These are phyloP conservation scores for Malacoctenus gilli DNA, from an alignment of 2,797 vertebrate species.

Conservation along the genomic window DNA sequence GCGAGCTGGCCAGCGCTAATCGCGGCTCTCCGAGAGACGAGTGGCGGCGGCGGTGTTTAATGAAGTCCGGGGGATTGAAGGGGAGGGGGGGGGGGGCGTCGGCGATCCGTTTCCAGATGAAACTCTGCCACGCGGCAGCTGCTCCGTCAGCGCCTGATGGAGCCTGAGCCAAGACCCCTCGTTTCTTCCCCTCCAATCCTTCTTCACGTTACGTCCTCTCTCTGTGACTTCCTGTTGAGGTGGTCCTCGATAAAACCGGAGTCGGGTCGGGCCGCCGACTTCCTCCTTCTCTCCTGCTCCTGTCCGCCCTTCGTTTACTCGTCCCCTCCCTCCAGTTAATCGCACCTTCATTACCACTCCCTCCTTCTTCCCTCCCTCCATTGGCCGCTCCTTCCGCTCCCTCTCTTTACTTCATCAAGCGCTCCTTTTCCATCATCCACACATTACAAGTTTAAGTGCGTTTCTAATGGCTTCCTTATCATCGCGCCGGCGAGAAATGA, in stretches of 20 bases:
- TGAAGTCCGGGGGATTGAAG: slow-evolving; percentile 36
- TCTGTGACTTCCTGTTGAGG: not conserved
- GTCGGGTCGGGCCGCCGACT: no score
- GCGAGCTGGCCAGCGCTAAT: slow-evolving; percentile 33
- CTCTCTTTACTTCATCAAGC: slow-evolving; percentile 2
- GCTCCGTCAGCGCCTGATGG: slow-evolving; percentile 14
- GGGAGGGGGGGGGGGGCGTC: slow-evolving; percentile 11
- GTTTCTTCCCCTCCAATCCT: slow-evolving; percentile 3
- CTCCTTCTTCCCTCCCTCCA: not conserved
- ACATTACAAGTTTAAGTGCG: slow-evolving; percentile 5
- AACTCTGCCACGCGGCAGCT: not conserved
- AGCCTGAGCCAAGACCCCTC: no score
- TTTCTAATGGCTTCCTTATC: slow-evolving; percentile 38
- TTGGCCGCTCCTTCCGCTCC: not conserved
- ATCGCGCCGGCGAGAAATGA: slow-evolving; percentile 24
- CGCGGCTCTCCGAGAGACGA: slow-evolving; percentile 37
- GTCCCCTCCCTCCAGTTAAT: not conserved
- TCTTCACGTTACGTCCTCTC: not conserved
- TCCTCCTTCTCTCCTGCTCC: not conserved
- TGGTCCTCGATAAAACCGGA: no score
- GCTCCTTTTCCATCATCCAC: not conserved
- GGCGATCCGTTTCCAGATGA: slow-evolving; percentile 11
- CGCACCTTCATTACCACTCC: not conserved
- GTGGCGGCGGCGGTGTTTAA: slow-evolving; percentile 37
- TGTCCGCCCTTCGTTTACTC: not conserved